A percentile compares a stretch with the other conserved stretches of the same genome.
phyloP scores from a whole-genome alignment of 2,797 vertebrate species.

The Alexandromys oeconomus region DNA sequence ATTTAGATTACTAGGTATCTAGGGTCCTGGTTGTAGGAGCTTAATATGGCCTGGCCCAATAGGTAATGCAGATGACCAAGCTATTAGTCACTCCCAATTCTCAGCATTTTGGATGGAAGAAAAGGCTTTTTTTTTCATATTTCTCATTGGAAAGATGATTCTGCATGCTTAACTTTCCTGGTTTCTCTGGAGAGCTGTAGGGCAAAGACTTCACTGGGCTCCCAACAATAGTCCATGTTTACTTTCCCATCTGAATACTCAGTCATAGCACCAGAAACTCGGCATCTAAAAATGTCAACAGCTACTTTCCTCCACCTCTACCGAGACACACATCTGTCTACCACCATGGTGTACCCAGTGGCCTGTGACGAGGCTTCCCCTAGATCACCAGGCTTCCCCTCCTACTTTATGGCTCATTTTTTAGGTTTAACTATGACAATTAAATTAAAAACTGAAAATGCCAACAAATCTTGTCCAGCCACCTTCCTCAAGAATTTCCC shows the following conservation, averaged over 20 bases:
- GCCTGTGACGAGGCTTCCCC: neutral
- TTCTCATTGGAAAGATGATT: neutral
- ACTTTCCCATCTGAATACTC: neutral
- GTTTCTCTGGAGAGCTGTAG: neutral
- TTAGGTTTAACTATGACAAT: neutral
- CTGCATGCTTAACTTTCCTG: neutral
- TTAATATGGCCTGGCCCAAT: neutral
- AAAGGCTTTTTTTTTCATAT: neutral
- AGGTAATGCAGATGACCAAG: neutral
- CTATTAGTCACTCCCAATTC: neutral
- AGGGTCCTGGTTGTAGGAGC: too few relatives aligned
- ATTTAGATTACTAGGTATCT: neutral
- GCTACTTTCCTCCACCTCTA: neutral
- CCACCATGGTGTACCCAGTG: rapidly evolving
- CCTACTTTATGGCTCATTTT: neutral
- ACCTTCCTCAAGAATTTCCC: neutral
- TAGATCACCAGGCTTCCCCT: neutral
- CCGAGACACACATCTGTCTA: too few relatives aligned
- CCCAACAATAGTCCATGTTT: too few relatives aligned
- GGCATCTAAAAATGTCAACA: neutral
- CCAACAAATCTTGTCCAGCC: neutral
- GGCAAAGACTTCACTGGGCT: neutral
- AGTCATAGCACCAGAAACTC: neutral
- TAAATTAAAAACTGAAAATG: neutral
- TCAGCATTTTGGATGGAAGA: neutral